phyloP scores from a whole-genome alignment of 2,797 vertebrate genomes.

The Acanthurus leucopareius region DNA sequence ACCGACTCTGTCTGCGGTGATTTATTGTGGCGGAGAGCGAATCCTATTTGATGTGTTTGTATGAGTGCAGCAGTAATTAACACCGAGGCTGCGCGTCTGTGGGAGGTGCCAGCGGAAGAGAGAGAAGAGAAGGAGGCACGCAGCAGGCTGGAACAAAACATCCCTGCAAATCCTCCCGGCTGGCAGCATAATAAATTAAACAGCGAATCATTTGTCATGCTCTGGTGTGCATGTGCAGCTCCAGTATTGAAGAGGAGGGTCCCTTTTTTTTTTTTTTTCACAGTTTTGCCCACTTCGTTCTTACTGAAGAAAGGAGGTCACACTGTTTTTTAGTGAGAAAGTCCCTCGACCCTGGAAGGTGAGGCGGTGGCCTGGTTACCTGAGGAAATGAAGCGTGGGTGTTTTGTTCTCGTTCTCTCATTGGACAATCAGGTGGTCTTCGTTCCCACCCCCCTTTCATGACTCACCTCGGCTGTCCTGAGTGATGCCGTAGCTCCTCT shows the following conservation, averaged over 20 bases:
- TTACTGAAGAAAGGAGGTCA: constrained; percentile 58
- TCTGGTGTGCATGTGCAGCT: constrained; percentile 76
- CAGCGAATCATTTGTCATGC: constrained; percentile 82
- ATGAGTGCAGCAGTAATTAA: constrained; percentile 82
- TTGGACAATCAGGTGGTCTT: constrained; percentile 36
- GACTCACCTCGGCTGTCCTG: constrained; percentile 43
- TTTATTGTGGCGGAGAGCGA: constrained; percentile 71
- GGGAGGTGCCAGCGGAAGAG: constrained; percentile 65
- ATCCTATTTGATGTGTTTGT: constrained; percentile 78
- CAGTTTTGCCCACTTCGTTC: constrained; percentile 64
- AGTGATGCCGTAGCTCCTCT: constrained; percentile 26
- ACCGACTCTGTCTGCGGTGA: constrained; percentile 66
- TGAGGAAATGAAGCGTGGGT: constrained; percentile 7
- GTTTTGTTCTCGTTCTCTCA: constrained; percentile 28
- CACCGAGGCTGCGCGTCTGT: constrained; percentile 67
- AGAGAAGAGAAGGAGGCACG: constrained; percentile 56
- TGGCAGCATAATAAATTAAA: constrained; percentile 84
- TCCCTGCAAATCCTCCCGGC: constrained; percentile 74
- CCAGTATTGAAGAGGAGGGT: constrained; percentile 73
- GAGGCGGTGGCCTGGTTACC: constrained; percentile 46
- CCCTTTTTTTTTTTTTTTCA: constrained; percentile 18
- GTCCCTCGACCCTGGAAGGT: constrained; percentile 42
- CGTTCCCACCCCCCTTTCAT: constrained; percentile 46
- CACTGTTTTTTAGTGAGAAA: constrained; percentile 24
- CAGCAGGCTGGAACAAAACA: constrained; percentile 80